These are phyloP conservation scores for Hermaeophaga mercurialis DNA, from an alignment of 2,888 invertebrate genomes.

Conservation along the genomic window DNA sequence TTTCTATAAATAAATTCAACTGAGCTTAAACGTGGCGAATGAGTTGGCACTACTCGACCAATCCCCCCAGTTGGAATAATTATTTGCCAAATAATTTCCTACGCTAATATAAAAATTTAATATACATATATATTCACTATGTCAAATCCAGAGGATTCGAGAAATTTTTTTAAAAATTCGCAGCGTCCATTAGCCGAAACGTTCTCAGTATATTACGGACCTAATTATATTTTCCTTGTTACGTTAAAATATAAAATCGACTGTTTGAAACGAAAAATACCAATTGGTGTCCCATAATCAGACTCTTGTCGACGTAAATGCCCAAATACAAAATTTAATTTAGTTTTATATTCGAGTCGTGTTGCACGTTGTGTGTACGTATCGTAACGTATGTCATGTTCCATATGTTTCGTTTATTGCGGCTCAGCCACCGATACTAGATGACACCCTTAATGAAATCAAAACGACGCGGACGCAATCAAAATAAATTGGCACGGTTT, in stretches of 20 bases:
- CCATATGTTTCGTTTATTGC: conserved; percentile 52
- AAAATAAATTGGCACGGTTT: conserved; percentile 52
- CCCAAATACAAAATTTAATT: conserved; percentile 55
- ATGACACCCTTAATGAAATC: conserved; percentile 57
- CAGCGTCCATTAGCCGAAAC: too few relatives aligned
- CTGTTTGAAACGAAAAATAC: conserved; percentile 3
- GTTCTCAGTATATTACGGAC: too few relatives aligned
- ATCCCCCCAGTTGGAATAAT: too few relatives aligned
- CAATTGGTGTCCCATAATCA: conserved; percentile 20
- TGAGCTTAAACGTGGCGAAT: too few relatives aligned
- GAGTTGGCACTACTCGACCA: too few relatives aligned
- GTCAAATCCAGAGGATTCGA: too few relatives aligned
- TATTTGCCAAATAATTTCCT: too few relatives aligned
- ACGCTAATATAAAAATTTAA: too few relatives aligned
- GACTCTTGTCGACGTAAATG: conserved; percentile 40
- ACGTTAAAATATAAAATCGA: conserved; percentile 1
- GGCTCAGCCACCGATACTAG: conserved; percentile 45
- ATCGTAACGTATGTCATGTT: conserved; percentile 46
- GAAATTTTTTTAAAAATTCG: too few relatives aligned
- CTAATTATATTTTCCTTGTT: too few relatives aligned
- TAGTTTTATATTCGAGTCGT: conserved; percentile 52
- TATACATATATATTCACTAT: too few relatives aligned
- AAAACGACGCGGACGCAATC: conserved; percentile 54
- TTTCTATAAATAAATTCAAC: too few relatives aligned
- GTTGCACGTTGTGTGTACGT: conserved; percentile 46